Evolutionary conservation across 1,140 invertebrate genomes (phyloP), one percentile per base, ranked within the genome.

Genomic region (Choristoneura fumiferana): DNA sequence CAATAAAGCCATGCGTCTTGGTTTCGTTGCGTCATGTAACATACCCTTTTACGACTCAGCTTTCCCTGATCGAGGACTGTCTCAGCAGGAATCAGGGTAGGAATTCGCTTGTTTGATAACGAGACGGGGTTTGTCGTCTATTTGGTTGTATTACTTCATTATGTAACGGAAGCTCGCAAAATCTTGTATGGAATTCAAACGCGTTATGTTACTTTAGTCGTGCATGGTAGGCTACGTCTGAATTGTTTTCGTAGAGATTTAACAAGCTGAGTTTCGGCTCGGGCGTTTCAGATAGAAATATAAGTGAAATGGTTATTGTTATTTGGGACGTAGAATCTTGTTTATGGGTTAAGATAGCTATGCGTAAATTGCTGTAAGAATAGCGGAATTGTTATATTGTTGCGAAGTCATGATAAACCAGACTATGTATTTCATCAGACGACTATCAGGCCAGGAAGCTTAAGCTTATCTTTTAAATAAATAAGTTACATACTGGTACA

Each of bases 201-300:
- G 40, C 40, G 40, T 45, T 45, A 17, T 45, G 40, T 45, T 45
- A 17, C 18, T 45, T 13, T 13, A 13, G 15, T 15, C 18, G 17
- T 45, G 40, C 4, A 45, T 45, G 40, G 40, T 45, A 45, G 40
- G 40, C 8, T 45, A 22, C 40, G 18, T 45, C 18, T 45, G 40
- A 45, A 45, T 45, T 45, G 40, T 45, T 45, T 45, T 45, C 17
- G 40, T 14, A 29, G 40, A 17, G 39, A 40, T 45, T 45, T 43
- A 43, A 43, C 40, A 43, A 43, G 40, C 15, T 18, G 8, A 1
- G 15, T 9, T 17, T n/a, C n/a, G n/a, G n/a, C n/a, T n/a, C n/a
- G n/a, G n/a, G 17, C 40, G 40, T 29, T 6, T 29, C 22, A 6
- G 22, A 29, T 29, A 29, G 22, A 29, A 29, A 29, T 29, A 29